Evolutionary conservation across 2,797 vertebrate species (phyloP).

Genomic region (Propithecus deckenii): DNA sequence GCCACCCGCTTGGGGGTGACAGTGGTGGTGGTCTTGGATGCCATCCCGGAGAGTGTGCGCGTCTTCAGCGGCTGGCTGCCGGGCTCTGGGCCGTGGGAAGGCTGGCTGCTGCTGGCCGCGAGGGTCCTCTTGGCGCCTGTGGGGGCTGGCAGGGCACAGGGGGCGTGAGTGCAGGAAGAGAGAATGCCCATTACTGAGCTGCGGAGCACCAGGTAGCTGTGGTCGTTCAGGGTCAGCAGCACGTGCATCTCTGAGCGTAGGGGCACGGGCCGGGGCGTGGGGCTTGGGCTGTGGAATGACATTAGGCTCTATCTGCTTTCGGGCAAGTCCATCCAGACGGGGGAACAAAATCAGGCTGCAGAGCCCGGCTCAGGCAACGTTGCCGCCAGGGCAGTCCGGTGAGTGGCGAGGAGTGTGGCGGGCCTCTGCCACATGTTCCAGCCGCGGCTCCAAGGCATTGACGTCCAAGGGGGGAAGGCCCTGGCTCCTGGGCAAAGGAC

Average conservation of each 20-base stretch:
- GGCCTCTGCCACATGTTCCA: constrained; percentile 71
- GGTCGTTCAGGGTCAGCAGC: constrained; percentile 64
- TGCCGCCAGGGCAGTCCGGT: background rate
- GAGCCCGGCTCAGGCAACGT: constrained; percentile 50
- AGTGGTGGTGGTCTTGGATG: constrained; percentile 93
- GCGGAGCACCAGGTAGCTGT: constrained; percentile 64
- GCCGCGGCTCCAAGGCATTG: constrained; percentile 67
- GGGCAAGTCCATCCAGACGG: constrained; percentile 43
- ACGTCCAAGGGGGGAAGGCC: constrained; percentile 41
- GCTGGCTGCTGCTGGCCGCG: constrained; percentile 78
- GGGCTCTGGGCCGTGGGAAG: constrained; percentile 80
- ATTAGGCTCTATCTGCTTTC: constrained; percentile 61
- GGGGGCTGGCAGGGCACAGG: constrained; percentile 79
- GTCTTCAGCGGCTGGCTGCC: constrained; percentile 86
- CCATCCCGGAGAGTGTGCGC: constrained; percentile 93
- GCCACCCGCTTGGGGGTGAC: constrained; percentile 89
- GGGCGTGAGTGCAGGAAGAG: constrained; percentile 30
- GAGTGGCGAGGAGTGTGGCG: background rate
- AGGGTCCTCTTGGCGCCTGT: constrained; percentile 82
- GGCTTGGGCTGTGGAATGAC: constrained; percentile 58
- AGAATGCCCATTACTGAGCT: constrained; percentile 67
- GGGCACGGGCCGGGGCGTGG: background rate
- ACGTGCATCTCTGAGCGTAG: constrained; percentile 49
- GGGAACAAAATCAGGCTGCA: background rate
- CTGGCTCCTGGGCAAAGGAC: constrained; percentile 61